A percentile compares a stretch with the other conserved stretches of the same genome.
phyloP scores from a whole-genome alignment of 2,797 vertebrate species.

The Pelodytes ibericus region DNA sequence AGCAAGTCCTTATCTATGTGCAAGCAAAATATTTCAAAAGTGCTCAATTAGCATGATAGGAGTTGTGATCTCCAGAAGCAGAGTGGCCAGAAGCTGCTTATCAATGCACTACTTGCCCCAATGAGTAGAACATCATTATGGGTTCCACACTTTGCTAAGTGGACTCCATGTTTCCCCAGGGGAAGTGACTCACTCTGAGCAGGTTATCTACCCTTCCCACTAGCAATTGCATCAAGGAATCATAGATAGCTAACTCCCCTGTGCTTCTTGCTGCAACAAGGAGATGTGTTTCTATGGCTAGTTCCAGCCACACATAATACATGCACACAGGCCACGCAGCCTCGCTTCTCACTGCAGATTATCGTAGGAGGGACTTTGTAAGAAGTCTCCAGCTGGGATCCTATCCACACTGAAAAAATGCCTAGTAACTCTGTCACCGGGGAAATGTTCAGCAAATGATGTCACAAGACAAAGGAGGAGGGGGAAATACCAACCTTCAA shows the following conservation, averaged over 20 bases:
- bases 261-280: neutral
- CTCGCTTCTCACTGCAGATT: slow-evolving; percentile 7
- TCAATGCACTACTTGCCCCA: too few species aligned
- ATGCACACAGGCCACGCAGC: slow-evolving; percentile 4
- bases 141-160: too few species aligned
- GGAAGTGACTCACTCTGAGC: slow-evolving; percentile 38
- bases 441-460: slow-evolving; percentile 12
- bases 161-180: slow-evolving; percentile 7
- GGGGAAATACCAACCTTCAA: neutral
- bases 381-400: slow-evolving; percentile 8
- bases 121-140: too few species aligned
- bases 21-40: too few species aligned
- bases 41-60: too few species aligned
- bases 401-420: neutral
- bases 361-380: slow-evolving; percentile 20
- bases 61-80: too few species aligned
- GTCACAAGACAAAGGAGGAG: neutral
- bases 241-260: slow-evolving; percentile 8
- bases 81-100: too few species aligned
- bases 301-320: slow-evolving; percentile 19
- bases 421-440: slow-evolving; percentile 19
- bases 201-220: slow-evolving; percentile 16
- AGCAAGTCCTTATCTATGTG: too few species aligned
- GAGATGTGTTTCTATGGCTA: slow-evolving; percentile 18
- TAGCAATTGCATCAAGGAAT: slow-evolving; percentile 1